phyloP scores from a whole-genome alignment of 2,797 vertebrate species.

The Galagoides demidoff region DNA sequence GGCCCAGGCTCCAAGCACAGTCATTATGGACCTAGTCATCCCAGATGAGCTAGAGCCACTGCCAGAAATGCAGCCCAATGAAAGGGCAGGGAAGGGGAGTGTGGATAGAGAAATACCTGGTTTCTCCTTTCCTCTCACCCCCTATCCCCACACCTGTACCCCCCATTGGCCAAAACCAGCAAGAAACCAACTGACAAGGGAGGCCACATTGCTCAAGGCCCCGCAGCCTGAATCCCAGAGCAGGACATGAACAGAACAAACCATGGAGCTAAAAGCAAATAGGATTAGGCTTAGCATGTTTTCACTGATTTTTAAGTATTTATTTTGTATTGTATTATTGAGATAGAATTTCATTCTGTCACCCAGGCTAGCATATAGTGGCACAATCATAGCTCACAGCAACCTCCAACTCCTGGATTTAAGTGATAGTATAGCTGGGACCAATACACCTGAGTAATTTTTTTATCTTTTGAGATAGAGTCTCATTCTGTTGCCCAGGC shows the following conservation, averaged over 20 bases:
- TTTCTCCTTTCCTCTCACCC: not conserved
- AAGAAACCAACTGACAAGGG: not conserved
- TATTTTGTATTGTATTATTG: not conserved
- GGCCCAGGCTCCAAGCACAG: no score
- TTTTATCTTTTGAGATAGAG: no score
- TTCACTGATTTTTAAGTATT: not conserved
- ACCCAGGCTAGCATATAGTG: not conserved
- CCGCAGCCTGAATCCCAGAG: not conserved
- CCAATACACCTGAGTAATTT: no score
- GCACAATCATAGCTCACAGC: not conserved
- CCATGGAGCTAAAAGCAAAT: rapidly evolving
- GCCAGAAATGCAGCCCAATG: not conserved
- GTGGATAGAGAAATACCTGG: not conserved
- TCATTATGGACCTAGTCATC: not conserved
- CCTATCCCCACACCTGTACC: not conserved
- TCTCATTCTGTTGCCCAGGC: no score
- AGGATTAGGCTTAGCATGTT: not conserved
- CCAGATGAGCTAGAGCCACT: not conserved
- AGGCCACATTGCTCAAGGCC: no score
- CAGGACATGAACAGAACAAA: not conserved
- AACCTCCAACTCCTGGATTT: not conserved
- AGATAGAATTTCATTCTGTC: not conserved
- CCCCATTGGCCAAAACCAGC: not conserved
- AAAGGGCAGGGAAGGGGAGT: not conserved
- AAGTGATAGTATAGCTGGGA: no score